Evolutionary conservation across 2,888 invertebrate species (phyloP), one percentile per base, ranked within the genome.

Genomic region (Adineta ricciae): DNA sequence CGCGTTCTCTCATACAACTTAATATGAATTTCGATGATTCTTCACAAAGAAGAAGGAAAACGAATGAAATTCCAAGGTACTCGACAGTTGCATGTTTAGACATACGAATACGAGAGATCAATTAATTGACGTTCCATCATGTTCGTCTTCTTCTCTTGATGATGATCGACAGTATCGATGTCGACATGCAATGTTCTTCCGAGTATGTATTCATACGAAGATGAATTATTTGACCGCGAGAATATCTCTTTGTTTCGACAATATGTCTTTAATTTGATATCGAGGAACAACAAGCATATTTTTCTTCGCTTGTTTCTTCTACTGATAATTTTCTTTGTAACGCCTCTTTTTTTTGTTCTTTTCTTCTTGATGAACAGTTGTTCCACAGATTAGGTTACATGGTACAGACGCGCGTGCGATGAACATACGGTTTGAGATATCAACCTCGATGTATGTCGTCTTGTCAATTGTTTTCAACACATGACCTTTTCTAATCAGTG

Each of bases 121-220:
- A 64, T 64, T 64, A 64, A 64, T 64, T 64, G 32, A 64, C 32
- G 64, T 64, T 64, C 64, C 64, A 64, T 64, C 64, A 64, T 64
- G 0, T 64, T 64, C 19, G 27, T n/a, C 19, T 52, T 52, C 21
- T 52, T 19, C 19, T 64, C 16, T 19, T 64, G 64, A 64, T 64
- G 64, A 64, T 64, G 64, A 64, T 64, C 64, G 64, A 64, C 64
- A 64, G 64, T 32, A 64, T 64, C 32, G 64, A 64, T 64, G 64
- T 64, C 64, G 64, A 64, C 64, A 64, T 64, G 64, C 64, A 64
- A 64, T 50, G 50, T 64, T 36, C 32, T 64, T 27, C 19, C 32
- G 16, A 16, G 14, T 32, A 64, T 64, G 32, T 64, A 64, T 32
- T 1, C 27, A 27, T 32, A 32, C 32, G 19, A 64, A 64, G 64